Conservation (phyloP, 2,113 vertebrate genomes). For the Grus americana region DNA sequence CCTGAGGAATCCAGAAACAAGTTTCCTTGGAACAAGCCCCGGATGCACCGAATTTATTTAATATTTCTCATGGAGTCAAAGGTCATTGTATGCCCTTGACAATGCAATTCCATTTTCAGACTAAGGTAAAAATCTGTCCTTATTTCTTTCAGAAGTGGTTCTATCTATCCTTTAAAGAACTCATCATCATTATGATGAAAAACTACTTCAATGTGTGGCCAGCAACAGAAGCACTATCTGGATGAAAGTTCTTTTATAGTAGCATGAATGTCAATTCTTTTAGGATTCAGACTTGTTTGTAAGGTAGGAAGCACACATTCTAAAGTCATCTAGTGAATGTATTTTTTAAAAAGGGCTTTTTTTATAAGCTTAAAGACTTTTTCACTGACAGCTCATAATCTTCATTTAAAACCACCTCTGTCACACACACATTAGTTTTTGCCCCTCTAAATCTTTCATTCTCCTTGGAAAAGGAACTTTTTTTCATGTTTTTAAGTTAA, state of each 20-base stretch:
- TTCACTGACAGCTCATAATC: background rate
- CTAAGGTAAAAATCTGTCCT: background rate
- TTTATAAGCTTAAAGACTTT: background rate
- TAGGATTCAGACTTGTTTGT: background rate
- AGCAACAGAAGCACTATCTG: background rate
- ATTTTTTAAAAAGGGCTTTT: background rate
- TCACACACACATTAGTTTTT: background rate
- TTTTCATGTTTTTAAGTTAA: background rate
- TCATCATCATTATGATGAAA: background rate
- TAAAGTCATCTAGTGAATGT: background rate
- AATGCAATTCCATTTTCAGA: background rate
- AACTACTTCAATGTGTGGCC: background rate
- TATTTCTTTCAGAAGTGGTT: background rate
- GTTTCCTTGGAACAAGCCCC: background rate
- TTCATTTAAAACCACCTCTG: background rate
- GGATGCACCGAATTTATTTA: background rate
- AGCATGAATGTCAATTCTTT: background rate
- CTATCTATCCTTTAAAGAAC: background rate
- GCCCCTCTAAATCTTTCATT: background rate
- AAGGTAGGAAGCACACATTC: background rate
- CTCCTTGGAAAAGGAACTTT: background rate
- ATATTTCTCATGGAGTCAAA: background rate
- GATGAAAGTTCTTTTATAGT: background rate
- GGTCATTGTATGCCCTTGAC: background rate
- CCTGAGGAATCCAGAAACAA: background rate